Evolutionary conservation across 2,113 vertebrate species (phyloP), one percentile per base, ranked within the genome.

Genomic region (Neofelis nebulosa): DNA sequence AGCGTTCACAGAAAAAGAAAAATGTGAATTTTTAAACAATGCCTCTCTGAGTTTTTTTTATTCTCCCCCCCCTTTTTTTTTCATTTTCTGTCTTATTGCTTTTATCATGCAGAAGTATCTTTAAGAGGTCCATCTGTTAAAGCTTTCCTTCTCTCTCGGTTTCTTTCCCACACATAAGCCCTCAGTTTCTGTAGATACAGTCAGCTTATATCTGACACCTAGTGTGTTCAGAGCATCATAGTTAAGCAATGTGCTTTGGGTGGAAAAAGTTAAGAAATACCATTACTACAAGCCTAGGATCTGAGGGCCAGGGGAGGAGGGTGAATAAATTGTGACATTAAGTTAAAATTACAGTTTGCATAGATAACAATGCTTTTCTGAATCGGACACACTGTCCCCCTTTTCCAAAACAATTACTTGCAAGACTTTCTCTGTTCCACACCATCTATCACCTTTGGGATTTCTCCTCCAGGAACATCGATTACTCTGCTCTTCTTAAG

Each of bases 261-360:
- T 96, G 86, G 73, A 94, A 98, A 76, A 91, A 96, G 45, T 97
- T 89, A 98, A 45, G 92, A 98, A 98, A 97, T 96, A 93, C 78
- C 93, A 93, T 92, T 80, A 89, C 92, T 97, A 94, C 79, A 94
- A 97, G 86, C 93, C 80, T 33, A 85, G 92, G 63, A 85, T 71
- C 79, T 96, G 95, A 98, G 73, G 95, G 52, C 4, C 95, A 94
- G 88, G 79, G 68, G 81, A 94, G 31, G 93, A 97, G 86, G 92
- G n/a, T 18, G 25, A 95, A 36, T 68, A 78, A 94, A 97, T 57
- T 90, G 93, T 94, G 91, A 89, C 36, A 88, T 76, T 84, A 85
- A 98, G 89, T 95, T 93, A 98, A 98, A 98, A 97, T 97, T 78
- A 88, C 83, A 97, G 95, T 97, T 96, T 97, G 97, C 96, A 98